A percentile compares a stretch with the other conserved stretches of the same genome.
Conservation (phyloP, 2,113 vertebrate species). For the Calidris pugnax region DNA sequence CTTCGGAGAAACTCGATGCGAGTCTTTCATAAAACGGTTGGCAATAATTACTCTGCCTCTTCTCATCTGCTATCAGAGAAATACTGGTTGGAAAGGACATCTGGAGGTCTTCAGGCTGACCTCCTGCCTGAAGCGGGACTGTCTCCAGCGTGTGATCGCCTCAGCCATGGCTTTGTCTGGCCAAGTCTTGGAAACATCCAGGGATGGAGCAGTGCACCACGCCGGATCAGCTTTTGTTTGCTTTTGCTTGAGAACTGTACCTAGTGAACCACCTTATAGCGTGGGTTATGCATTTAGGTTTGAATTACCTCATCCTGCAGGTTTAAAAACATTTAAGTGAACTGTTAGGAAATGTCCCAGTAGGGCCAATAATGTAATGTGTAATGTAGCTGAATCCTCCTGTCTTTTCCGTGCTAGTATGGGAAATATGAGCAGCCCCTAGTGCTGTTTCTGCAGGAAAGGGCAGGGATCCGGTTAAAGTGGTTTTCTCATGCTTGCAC, state of each 20-base stretch:
- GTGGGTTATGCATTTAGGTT: neutral
- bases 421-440: neutral
- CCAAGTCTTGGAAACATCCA: neutral
- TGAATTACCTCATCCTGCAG: constrained; percentile 46
- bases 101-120: constrained; percentile 3
- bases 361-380: neutral
- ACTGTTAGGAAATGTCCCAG: neutral
- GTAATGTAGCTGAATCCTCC: neutral
- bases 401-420: neutral
- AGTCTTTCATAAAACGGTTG: neutral
- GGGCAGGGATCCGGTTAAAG: neutral
- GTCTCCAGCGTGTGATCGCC: neutral
- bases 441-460: neutral
- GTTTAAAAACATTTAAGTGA: constrained; percentile 17
- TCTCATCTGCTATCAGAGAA: neutral
- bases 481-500: neutral
- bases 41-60: neutral
- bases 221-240: neutral
- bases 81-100: neutral
- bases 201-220: neutral
- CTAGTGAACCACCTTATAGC: neutral
- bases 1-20: neutral
- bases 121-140: neutral
- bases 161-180: constrained; percentile 2
- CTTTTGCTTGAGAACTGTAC: neutral